phyloP scores from a whole-genome alignment of 1,140 invertebrate species.

The Drosophila serrata region DNA sequence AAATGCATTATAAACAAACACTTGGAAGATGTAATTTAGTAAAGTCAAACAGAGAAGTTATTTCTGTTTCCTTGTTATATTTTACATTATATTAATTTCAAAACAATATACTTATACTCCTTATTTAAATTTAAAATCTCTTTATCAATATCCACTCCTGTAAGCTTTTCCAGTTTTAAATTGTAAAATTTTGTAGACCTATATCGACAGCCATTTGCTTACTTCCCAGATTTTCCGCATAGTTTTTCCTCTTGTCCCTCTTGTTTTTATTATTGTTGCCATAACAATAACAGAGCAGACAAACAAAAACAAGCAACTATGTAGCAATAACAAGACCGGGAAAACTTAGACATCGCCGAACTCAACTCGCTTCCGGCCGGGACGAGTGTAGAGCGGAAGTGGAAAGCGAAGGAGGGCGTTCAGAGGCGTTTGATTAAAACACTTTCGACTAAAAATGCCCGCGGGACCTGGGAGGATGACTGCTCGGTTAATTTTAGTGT shows the following conservation, averaged over 20 bases:
- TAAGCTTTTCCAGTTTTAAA: not conserved
- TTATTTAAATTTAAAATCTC: no score
- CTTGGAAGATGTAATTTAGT: no score
- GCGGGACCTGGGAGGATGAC: slow-evolving; percentile 46
- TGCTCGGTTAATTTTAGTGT: slow-evolving; percentile 74
- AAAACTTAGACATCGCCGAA: slow-evolving; percentile 26
- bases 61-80: no score
- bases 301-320: slow-evolving; percentile 47
- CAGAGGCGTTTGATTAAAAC: slow-evolving; percentile 67
- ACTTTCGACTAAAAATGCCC: slow-evolving; percentile 74
- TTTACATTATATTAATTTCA: no score
- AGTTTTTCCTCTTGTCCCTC: slow-evolving; percentile 3
- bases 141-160: no score
- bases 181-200: not conserved
- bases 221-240: slow-evolving; percentile 30
- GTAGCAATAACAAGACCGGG: slow-evolving; percentile 29
- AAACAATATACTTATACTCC: no score
- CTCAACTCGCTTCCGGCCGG: slow-evolving; percentile 37
- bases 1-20: no score
- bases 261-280: slow-evolving; percentile 41
- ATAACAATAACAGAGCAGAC: slow-evolving; percentile 39
- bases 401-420: slow-evolving; percentile 6
- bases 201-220: not conserved
- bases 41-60: no score
- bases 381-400: slow-evolving; percentile 33